phyloP scores from a whole-genome alignment of 2,797 vertebrate genomes.

The Heterohyrax brucei region DNA sequence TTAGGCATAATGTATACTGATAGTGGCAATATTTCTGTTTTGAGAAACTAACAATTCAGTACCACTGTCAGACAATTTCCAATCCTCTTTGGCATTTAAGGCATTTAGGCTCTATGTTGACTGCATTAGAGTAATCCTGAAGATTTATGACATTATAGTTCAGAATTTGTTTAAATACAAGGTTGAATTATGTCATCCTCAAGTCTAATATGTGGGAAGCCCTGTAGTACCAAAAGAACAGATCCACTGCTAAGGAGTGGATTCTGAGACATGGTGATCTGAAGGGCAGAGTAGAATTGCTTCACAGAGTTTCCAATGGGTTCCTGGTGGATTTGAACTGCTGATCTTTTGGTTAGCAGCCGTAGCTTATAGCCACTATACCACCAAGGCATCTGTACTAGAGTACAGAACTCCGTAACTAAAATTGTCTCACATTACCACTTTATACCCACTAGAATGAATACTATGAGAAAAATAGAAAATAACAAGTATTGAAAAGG shows the following conservation, averaged over 20 bases:
- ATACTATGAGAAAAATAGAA: background rate
- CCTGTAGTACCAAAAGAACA: too few relatives aligned
- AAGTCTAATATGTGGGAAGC: background rate
- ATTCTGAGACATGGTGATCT: too few relatives aligned
- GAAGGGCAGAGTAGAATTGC: too few relatives aligned
- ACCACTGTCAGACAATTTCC: background rate
- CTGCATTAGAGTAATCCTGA: background rate
- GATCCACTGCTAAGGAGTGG: too few relatives aligned
- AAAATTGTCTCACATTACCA: background rate
- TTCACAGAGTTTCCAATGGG: too few relatives aligned
- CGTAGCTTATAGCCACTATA: too few relatives aligned
- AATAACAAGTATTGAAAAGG: background rate
- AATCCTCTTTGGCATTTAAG: constrained; percentile 28
- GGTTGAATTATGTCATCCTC: background rate
- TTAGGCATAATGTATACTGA: background rate
- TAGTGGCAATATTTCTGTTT: background rate
- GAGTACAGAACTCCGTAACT: background rate
- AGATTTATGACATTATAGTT: background rate
- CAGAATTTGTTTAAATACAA: constrained; percentile 13
- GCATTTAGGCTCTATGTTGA: background rate
- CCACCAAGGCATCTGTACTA: too few relatives aligned
- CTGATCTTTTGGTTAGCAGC: too few relatives aligned
- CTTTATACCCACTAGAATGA: background rate
- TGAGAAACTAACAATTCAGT: background rate
- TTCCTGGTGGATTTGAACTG: too few relatives aligned